Base-by-base conservation (phyloP, 1,140 invertebrate species). In the Lucilia sericata region DNA sequence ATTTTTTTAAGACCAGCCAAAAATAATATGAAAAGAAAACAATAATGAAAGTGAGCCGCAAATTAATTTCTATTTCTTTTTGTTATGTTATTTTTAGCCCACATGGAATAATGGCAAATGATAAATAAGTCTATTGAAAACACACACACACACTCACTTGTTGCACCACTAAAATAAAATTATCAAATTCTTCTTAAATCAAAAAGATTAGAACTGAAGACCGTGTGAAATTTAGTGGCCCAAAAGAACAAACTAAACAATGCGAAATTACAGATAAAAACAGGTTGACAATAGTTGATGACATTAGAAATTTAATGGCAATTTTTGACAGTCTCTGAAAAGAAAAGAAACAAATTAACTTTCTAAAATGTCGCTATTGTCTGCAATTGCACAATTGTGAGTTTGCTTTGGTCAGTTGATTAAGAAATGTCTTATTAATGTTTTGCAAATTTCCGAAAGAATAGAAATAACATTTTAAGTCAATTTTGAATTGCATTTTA, bases 1-100 rank as follows among this genome's bases (percentile, higher is more conserved):
- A 80, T 80, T 80, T 80, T 80, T 80, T 80, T 80, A 80, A 30
- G 76, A 42, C 76, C 76, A 80, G 13, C 19, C 17, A 78, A 42
- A 78, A 47, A n/a, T 36, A 78, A 78, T 42, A 78, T 14, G 14
- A 78, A 78, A 78, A 78, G 14, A 30, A 21, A 80, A 80, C 14
- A 76, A 47, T 9, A 49, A 70, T 21, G 19, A 70, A 70, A 70
- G n/a, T 21, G 65, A 70, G 65, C 65, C 65, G 65, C n/a, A 60
- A 60, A 60, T 60, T 60, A 60, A 60, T 60, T 60, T 17, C 42
- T 7, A 42, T 42, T 42, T 42, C 42, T 42, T 42, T 8, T 42
- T 42, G 42, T 42, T 55, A 1, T 55, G 17, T 55, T 17, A n/a
- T 55, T 55, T 55, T 9, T 8, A 21, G 19, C 65, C 65, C n/a